These are phyloP conservation scores for Anastrepha obliqua DNA, from an alignment of 1,140 invertebrate species.

Conservation along the genomic window DNA sequence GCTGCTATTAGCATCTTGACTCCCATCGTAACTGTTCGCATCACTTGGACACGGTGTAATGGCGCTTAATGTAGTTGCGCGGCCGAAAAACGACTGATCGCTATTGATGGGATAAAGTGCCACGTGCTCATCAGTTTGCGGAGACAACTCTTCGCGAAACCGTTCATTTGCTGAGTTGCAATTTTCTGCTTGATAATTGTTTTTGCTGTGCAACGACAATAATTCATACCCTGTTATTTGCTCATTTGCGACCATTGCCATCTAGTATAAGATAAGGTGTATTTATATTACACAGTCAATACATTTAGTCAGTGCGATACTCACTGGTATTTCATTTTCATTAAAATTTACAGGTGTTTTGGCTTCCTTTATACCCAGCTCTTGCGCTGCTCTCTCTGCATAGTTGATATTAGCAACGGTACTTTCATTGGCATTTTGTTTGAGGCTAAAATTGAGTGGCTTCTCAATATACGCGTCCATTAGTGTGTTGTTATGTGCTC, in stretches of 20 bases:
- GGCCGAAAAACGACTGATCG: neutral
- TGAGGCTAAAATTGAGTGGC: slow-evolving; percentile 41
- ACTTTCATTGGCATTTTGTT: neutral
- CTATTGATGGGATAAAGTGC: neutral
- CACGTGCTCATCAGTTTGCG: neutral
- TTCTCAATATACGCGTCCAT: slow-evolving; percentile 35
- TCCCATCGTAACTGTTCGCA: slow-evolving; percentile 46
- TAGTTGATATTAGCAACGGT: neutral
- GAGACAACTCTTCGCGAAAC: neutral
- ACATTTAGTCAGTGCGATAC: neutral
- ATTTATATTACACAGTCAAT: neutral
- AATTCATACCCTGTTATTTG: neutral
- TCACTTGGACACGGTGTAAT: slow-evolving; percentile 52
- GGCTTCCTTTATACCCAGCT: neutral
- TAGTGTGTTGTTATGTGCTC: slow-evolving; percentile 25
- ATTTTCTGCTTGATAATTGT: neutral
- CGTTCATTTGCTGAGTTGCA: neutral
- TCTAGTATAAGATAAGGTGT: neutral
- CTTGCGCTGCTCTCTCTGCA: neutral
- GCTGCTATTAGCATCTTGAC: neutral
- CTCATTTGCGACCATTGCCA: neutral
- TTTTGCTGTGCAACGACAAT: neutral
- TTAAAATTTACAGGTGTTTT: neutral
- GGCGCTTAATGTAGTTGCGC: slow-evolving; percentile 15
- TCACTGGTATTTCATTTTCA: slow-evolving; percentile 12